Base-by-base conservation (phyloP, 2,888 invertebrate species). In the Embidobia sp. region DNA sequence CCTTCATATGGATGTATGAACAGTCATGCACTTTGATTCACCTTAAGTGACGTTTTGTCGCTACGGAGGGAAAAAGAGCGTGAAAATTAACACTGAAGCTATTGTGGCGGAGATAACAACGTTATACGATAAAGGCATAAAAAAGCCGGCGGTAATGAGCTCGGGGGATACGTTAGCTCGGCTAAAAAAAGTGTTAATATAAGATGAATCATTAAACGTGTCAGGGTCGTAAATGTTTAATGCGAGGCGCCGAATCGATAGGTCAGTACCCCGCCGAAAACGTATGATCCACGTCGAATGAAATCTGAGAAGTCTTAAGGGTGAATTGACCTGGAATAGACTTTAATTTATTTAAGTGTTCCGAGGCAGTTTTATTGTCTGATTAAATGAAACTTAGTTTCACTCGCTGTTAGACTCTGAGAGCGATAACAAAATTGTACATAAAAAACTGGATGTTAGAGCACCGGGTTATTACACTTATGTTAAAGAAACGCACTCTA, bases 181-280 rank as follows among this genome's bases (percentile, higher is more conserved):
- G 40, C 8, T 7, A 11, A 64, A 51, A 48, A 35, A 48, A 64
- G 48, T 57, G 35, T 55, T 66, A 51, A 59, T 46, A 48, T 31
- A 37, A 37, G 48, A 48, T 67, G 31, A 57, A 57, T 67, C 59
- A 29, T 59, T 69, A 59, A 69, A 33, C 57, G 37, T 63, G 70
- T 51, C 61, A 61, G 70, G 44, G 61, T 53, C 22, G 53, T 63
- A 37, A 61, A 72, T 70, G 26, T 55, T 73, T 63, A 33, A 73
- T 49, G 48, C 15, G 48, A 26, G n/a, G 18, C 16, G 35, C 0
- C n/a, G 10, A 57, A 73, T 73, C 72, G 49, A 73, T 73, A 73
- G 72, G 64, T 64, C 72, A 55, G 53, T 63, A 63, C 40, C 44
- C 63, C 13, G 48, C 49, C 57, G 31, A 63, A 73, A 55, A 55